phyloP scores from a whole-genome alignment of 2,113 vertebrate species.

The Trochalopteron elliotii region DNA sequence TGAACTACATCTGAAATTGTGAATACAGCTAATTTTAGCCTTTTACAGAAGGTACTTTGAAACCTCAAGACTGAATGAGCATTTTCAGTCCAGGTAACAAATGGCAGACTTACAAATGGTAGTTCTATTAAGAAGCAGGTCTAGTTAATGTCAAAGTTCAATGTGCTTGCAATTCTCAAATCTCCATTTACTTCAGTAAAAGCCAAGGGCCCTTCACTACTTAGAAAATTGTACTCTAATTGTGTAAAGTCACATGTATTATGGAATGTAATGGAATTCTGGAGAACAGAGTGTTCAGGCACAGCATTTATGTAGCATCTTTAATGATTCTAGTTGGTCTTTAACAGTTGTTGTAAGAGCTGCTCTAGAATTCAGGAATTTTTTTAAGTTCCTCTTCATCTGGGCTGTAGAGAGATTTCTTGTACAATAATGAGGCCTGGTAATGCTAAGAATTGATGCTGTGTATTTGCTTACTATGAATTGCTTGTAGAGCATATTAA shows the following conservation, averaged over 20 bases:
- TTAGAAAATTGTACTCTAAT: background rate
- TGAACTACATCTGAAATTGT: rapidly evolving
- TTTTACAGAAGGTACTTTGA: background rate
- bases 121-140: background rate
- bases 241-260: background rate
- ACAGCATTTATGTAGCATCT: background rate
- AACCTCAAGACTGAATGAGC: background rate
- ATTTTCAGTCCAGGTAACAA: background rate
- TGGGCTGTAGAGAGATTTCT: background rate
- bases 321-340: background rate
- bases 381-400: background rate
- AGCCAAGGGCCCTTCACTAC: background rate
- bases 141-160: background rate
- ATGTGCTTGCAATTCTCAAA: background rate
- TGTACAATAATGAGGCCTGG: background rate
- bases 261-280: background rate
- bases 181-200: background rate
- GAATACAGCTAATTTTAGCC: background rate
- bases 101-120: background rate
- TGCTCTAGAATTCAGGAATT: background rate
- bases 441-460: background rate
- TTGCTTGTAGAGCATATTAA: background rate
- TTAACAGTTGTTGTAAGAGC: background rate
- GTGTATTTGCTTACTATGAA: background rate
- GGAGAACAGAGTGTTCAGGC: background rate